Base-by-base conservation (phyloP, 2,797 vertebrate genomes). In the Takifugu rubripes region DNA sequence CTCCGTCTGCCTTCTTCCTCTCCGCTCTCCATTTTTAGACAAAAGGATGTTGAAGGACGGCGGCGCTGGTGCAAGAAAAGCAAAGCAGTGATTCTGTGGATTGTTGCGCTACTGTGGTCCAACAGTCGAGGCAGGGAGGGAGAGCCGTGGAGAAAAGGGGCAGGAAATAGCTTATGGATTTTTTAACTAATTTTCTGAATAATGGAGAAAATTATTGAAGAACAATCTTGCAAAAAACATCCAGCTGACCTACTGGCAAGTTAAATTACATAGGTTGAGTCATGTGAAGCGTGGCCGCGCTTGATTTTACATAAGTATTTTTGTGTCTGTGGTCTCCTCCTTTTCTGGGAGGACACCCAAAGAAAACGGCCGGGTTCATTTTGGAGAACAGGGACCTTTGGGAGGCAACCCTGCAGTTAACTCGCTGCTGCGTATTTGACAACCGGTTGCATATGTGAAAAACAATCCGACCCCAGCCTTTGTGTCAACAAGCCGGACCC, bases 341-440 rank as follows among this genome's bases (percentile, higher is more conserved):
- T 54, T 60, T 69, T 84, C 82, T 84, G 81, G 84, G 82, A 85
- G 29, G 25, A 72, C 1, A 61, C 68, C 82, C 84, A 85, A 84
- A 72, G 68, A 84, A 79, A 85, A 84, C 59, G 72, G 66, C 76
- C 77, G 69, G 77, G 72, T 71, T 52, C 54, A 47, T 45, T 29
- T 59, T 1, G 31, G 66, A 67, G 66, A 82, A 63, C 59, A 42
- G 60, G 64, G 54, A 71, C 65, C 53, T 75, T 60, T 67, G 58
- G 68, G 74, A 78, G 68, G 70, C 49, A 58, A 74, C 79, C 70
- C 72, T 49, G 21, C 52, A 81, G 73, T 77, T 75, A 70, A 77
- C 79, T 69, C 57, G 61, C 71, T 77, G 62, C 58, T 78, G 81
- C 82, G 71, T 85, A 83, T 86, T 87, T 87, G 86, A 86, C 66